Evolutionary conservation across 2,888 invertebrate genomes (phyloP).

Genomic region (Euproctis similis): DNA sequence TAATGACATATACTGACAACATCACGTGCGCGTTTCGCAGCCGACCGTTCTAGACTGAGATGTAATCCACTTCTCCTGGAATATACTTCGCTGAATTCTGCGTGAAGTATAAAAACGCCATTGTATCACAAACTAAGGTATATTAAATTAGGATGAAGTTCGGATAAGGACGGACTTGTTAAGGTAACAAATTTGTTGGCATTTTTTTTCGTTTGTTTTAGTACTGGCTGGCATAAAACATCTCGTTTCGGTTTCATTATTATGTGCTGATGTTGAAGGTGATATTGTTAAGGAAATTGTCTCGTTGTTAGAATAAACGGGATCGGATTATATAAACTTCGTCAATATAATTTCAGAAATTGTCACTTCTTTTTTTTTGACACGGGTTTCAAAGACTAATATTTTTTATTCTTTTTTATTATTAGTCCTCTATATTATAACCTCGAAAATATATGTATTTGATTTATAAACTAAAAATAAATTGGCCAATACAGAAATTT

Average conservation of each 20-base stretch:
- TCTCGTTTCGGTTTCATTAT: slow-evolving; percentile 18
- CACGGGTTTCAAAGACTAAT: no score
- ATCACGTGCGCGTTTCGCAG: slow-evolving; percentile 51
- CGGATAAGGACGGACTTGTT: slow-evolving; percentile 29
- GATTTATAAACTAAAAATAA: no score
- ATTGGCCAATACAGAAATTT: no score
- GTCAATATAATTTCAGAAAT: no score
- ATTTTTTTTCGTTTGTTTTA: slow-evolving; percentile 22
- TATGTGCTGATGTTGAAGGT: slow-evolving; percentile 11
- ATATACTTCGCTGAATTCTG: slow-evolving; percentile 46
- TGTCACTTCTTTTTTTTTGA: no score
- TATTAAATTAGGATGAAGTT: slow-evolving; percentile 41
- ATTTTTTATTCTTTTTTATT: no score
- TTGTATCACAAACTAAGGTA: slow-evolving; percentile 47
- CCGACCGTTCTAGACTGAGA: slow-evolving; percentile 60
- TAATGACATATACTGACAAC: slow-evolving; percentile 27
- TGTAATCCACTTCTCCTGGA: slow-evolving; percentile 43
- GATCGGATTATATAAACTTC: no score
- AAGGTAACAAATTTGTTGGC: slow-evolving; percentile 27
- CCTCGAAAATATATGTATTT: no score
- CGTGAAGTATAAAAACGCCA: slow-evolving; percentile 46
- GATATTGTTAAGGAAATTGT: slow-evolving; percentile 8
- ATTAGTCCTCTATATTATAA: no score
- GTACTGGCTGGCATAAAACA: slow-evolving; percentile 18
- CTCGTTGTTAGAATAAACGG: no score